Evolutionary conservation across 2,888 invertebrate genomes (phyloP).

Genomic region (Lomographa bimaculata): DNA sequence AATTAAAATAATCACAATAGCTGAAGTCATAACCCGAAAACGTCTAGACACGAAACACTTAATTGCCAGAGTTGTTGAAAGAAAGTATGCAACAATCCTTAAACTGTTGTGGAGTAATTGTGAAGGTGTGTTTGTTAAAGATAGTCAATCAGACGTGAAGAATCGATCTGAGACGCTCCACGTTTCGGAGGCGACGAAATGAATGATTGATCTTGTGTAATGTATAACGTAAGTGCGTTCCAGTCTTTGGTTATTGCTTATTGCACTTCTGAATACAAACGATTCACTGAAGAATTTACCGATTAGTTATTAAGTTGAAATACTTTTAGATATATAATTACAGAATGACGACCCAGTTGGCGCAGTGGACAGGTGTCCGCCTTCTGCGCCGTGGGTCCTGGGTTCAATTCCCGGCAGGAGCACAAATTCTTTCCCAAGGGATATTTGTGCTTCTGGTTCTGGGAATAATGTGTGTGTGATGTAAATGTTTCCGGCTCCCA

Average conservation of each 20-base stretch:
- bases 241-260: constrained; percentile 46
- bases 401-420: no score
- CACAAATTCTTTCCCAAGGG: no score
- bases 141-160: constrained; percentile 19
- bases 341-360: no score
- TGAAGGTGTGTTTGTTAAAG: constrained; percentile 17
- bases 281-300: constrained; percentile 16
- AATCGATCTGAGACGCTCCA: constrained; percentile 53
- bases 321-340: no score
- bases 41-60: constrained; percentile 18
- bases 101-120: constrained; percentile 15
- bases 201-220: constrained; percentile 45
- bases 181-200: constrained; percentile 28
- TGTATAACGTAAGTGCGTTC: constrained; percentile 41
- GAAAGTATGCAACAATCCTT: constrained; percentile 14
- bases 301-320: constrained; percentile 14
- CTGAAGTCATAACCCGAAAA: constrained; percentile 3
- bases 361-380: no score
- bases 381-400: no score
- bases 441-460: no score
- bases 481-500: no score
- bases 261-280: constrained; percentile 31
- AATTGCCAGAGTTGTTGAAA: constrained; percentile 23
- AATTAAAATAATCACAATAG: constrained; percentile 17
- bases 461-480: no score